Conservation (phyloP, 1,140 invertebrate species). For the Heterodera carotae region DNA sequence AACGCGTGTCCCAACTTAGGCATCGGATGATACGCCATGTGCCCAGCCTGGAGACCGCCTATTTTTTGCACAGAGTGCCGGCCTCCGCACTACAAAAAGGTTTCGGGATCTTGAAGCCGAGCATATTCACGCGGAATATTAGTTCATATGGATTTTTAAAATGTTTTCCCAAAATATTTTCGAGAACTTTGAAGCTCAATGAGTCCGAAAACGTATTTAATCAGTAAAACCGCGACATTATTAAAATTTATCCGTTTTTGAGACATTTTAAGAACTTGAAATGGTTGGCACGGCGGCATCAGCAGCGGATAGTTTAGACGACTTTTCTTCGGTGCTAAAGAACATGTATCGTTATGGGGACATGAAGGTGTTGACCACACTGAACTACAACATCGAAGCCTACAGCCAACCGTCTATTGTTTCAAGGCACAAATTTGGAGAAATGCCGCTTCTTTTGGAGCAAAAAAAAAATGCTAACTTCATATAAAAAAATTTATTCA, state of each 20-base stretch:
- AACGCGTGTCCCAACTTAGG: slow-evolving; percentile 32
- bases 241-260: too few species aligned
- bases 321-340: slow-evolving; percentile 82
- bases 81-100: neutral
- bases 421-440: slow-evolving; percentile 74
- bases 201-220: too few species aligned
- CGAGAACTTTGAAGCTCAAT: slow-evolving; percentile 3
- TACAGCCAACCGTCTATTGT: slow-evolving; percentile 88
- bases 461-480: neutral
- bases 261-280: too few species aligned
- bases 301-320: slow-evolving; percentile 71
- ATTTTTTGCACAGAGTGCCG: slow-evolving; percentile 34
- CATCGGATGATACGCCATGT: slow-evolving; percentile 55
- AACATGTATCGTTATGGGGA: slow-evolving; percentile 84
- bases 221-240: too few species aligned
- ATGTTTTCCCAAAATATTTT: too few species aligned
- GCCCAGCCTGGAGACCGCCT: slow-evolving; percentile 44
- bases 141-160: too few species aligned
- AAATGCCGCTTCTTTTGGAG: too few species aligned
- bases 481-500: neutral
- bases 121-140: too few species aligned
- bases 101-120: too few species aligned
- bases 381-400: slow-evolving; percentile 86
- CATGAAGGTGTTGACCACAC: slow-evolving; percentile 78
- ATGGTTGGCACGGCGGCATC: slow-evolving; percentile 20